Evolutionary conservation across 2,113 vertebrate species (phyloP).

Genomic region (Ahaetulla prasina): DNA sequence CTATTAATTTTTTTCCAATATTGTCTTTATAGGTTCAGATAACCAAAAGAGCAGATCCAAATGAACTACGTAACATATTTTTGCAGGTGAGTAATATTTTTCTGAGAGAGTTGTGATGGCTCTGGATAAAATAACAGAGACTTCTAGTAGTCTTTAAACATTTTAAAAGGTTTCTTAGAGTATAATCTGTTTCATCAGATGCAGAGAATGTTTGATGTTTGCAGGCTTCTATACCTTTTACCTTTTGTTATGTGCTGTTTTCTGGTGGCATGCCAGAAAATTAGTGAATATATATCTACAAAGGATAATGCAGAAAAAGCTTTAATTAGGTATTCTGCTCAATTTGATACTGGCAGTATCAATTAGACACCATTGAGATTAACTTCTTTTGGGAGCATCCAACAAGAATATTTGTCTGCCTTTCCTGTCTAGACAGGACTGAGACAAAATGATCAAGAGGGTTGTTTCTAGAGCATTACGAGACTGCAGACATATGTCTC

Average conservation of each 20-base stretch:
- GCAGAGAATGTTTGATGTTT: background rate
- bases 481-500: background rate
- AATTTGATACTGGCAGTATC: background rate
- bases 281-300: background rate
- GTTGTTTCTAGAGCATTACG: background rate
- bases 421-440: background rate
- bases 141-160: background rate
- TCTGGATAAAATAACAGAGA: background rate
- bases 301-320: background rate
- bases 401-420: background rate
- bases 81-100: conserved; percentile 80
- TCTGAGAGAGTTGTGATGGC: background rate
- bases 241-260: background rate
- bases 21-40: conserved; percentile 76
- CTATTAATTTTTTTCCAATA: conserved; percentile 30
- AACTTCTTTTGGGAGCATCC: background rate
- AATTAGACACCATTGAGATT: background rate
- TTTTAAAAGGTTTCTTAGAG: background rate
- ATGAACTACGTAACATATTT: conserved; percentile 85
- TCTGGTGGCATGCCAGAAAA: background rate
- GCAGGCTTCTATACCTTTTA: background rate
- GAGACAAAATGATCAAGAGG: background rate
- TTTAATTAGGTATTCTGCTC: background rate
- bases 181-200: background rate
- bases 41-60: conserved; percentile 86